phyloP scores from a whole-genome alignment of 2,113 vertebrate species.

The Coryphaenoides rupestris region DNA sequence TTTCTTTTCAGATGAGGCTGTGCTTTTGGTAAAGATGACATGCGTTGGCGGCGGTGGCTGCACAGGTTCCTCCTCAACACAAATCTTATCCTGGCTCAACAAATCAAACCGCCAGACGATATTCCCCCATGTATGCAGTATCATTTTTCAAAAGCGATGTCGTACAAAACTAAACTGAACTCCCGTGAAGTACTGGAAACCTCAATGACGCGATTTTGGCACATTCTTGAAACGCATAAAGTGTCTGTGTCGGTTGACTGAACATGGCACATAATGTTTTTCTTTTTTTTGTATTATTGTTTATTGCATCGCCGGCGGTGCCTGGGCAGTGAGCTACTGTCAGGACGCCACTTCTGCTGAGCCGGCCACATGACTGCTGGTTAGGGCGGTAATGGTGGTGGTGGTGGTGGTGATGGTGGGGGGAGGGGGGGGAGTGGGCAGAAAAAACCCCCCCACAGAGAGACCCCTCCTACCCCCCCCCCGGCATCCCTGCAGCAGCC shows the following conservation, averaged over 20 bases:
- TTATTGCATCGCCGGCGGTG: slow-evolving; percentile 73
- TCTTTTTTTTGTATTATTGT: too few relatives aligned
- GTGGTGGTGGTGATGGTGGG: too few relatives aligned
- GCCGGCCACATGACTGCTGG: slow-evolving; percentile 36
- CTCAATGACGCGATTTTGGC: slow-evolving; percentile 70
- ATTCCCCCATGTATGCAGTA: slow-evolving; percentile 60
- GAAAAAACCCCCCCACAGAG: slow-evolving; percentile 48
- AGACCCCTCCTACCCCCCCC: slow-evolving; percentile 11
- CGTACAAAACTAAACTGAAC: slow-evolving; percentile 61
- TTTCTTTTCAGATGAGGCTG: slow-evolving; percentile 46
- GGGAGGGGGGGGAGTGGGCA: too few relatives aligned
- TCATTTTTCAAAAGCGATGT: slow-evolving; percentile 57
- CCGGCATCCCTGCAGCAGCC: slow-evolving; percentile 57
- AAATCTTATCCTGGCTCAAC: slow-evolving; percentile 56
- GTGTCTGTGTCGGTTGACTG: slow-evolving; percentile 59
- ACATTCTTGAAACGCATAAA: slow-evolving; percentile 68
- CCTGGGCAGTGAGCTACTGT: slow-evolving; percentile 59
- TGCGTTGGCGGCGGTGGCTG: slow-evolving; percentile 54
- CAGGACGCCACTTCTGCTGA: slow-evolving; percentile 48
- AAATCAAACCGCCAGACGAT: slow-evolving; percentile 61
- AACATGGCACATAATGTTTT: slow-evolving; percentile 71
- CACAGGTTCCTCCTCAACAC: slow-evolving; percentile 52
- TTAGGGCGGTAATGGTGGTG: too few relatives aligned
- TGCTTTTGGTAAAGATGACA: slow-evolving; percentile 66
- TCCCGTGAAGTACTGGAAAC: slow-evolving; percentile 56